phyloP scores from a whole-genome alignment of 2,888 invertebrate species.

The Cheilosia impressa region DNA sequence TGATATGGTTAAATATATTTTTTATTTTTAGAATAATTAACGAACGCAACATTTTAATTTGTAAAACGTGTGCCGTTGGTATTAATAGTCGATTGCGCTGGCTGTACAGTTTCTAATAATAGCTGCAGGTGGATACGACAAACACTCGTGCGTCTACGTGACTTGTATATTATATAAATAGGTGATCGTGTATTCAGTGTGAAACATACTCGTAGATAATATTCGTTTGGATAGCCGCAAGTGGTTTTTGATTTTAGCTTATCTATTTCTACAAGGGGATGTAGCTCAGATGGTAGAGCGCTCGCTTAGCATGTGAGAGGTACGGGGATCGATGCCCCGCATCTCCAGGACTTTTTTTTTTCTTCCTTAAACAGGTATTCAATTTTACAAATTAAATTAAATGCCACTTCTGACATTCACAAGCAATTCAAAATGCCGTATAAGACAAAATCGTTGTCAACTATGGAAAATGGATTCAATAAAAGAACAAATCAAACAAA shows the following conservation, averaged over 20 bases:
- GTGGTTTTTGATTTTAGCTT: background rate
- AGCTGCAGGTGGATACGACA: background rate
- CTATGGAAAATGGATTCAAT: no score
- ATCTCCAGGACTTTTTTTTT: conserved; percentile 71
- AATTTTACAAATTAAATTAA: no score
- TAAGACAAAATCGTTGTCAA: no score
- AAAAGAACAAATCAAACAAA: no score
- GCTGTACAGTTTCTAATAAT: background rate
- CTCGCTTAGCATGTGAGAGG: conserved; percentile 80
- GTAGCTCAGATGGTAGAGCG: conserved; percentile 82
- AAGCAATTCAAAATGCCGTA: no score
- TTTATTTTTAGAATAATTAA: no score
- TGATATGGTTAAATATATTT: no score
- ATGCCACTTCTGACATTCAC: no score
- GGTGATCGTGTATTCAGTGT: background rate
- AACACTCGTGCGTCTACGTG: background rate
- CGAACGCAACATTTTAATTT: no score
- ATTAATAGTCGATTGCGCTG: no score
- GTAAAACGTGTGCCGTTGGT: no score
- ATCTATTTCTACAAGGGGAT: conserved; percentile 76
- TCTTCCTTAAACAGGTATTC: background rate
- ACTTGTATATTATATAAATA: background rate
- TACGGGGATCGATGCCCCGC: conserved; percentile 78
- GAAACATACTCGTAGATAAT: no score
- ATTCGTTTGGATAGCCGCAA: background rate